Percentiles rank a stretch among this genome's conserved stretches.
These are phyloP conservation scores for Diceros bicornis DNA, from an alignment of 2,797 vertebrate genomes.

Conservation along the genomic window DNA sequence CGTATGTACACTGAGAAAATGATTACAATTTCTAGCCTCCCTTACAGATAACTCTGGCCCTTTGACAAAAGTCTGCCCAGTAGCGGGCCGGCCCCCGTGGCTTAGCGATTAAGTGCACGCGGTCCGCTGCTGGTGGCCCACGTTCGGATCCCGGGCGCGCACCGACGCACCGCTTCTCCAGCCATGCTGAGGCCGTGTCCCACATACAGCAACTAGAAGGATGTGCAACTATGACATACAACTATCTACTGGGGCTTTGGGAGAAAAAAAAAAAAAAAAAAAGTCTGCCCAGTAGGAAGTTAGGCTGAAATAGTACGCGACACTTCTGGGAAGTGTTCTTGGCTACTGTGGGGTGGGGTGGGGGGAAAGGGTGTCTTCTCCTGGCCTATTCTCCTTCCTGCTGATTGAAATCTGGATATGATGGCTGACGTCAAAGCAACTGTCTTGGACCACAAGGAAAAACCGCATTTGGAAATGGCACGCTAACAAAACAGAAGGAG, in stretches of 20 bases:
- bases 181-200: no score
- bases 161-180: no score
- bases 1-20: conserved; percentile 16
- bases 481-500: conserved; percentile 13
- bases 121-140: no score
- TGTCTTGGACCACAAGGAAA: conserved; percentile 22
- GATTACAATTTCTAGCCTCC: not conserved
- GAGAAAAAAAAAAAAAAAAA: not conserved
- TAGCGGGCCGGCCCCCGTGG: no score
- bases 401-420: conserved; percentile 27
- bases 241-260: no score
- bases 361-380: not conserved
- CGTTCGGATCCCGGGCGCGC: no score
- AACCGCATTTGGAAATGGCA: conserved; percentile 20
- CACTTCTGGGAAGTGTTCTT: not conserved
- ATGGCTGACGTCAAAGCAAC: not conserved
- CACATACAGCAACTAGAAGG: no score
- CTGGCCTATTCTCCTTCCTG: conserved; percentile 2
- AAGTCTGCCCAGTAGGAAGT: not conserved
- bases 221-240: no score
- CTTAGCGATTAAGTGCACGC: no score
- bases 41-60: not conserved
- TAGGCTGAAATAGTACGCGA: not conserved
- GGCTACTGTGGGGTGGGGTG: not conserved
- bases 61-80: conserved; percentile 1